Percentiles rank a stretch among this genome's conserved stretches.
phyloP scores from a whole-genome alignment of 2,888 invertebrate genomes.

The Melieria picta region DNA sequence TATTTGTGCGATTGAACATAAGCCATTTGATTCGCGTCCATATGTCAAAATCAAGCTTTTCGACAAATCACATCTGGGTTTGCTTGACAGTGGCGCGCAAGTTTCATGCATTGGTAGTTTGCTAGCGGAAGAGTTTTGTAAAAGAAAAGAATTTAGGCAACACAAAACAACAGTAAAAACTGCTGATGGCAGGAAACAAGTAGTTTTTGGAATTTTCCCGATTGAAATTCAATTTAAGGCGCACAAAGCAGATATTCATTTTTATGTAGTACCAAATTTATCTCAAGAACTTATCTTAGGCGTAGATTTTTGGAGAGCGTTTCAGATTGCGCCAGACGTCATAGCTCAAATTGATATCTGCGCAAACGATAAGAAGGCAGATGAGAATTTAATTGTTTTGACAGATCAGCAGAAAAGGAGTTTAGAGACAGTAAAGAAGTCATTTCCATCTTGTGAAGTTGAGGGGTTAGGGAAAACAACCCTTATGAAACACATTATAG shows the following conservation, averaged over 20 bases:
- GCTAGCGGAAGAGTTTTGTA: not conserved
- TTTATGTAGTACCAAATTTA: constrained; percentile 28
- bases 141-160: not conserved
- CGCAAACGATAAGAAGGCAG: not conserved
- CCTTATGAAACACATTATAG: constrained; percentile 37
- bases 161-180: constrained; percentile 15
- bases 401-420: not conserved
- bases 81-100: constrained; percentile 35
- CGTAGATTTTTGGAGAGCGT: constrained; percentile 27
- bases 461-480: constrained; percentile 38
- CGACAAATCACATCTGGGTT: constrained; percentile 16
- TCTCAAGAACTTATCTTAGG: constrained; percentile 20
- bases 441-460: constrained; percentile 38
- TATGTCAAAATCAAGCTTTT: constrained; percentile 32
- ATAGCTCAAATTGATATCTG: constrained; percentile 1
- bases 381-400: not conserved
- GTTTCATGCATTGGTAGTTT: constrained; percentile 25
- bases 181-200: constrained; percentile 15
- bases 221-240: constrained; percentile 9
- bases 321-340: constrained; percentile 12
- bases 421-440: constrained; percentile 13
- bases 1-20: constrained; percentile 11
- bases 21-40: constrained; percentile 27
- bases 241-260: not conserved
- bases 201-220: constrained; percentile 11